phyloP scores from a whole-genome alignment of 2,113 vertebrate genomes.

The Gambusia affinis region DNA sequence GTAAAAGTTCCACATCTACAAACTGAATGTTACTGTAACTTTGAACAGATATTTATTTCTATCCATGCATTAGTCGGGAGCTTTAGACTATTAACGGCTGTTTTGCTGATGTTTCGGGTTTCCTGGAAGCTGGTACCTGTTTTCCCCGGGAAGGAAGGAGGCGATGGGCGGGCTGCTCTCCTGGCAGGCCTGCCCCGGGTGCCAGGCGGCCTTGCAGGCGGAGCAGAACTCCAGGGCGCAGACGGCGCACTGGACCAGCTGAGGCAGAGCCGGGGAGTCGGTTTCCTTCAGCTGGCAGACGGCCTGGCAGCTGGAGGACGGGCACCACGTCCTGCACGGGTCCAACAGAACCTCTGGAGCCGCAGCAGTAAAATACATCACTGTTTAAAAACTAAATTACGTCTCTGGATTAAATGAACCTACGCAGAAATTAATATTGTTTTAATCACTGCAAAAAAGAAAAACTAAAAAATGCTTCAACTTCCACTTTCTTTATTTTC shows the following conservation, averaged over 20 bases:
- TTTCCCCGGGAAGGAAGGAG: conserved; percentile 92
- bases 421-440: too few species aligned
- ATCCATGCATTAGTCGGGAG: too few species aligned
- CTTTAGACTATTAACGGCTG: too few species aligned
- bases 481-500: too few species aligned
- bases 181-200: conserved; percentile 92
- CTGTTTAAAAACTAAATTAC: background rate
- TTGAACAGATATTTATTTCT: background rate
- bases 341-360: conserved; percentile 93
- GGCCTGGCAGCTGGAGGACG: conserved; percentile 93
- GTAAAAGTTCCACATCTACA: background rate
- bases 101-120: too few species aligned
- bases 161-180: conserved; percentile 89
- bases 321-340: conserved; percentile 98
- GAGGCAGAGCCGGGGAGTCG: conserved; percentile 84
- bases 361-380: background rate
- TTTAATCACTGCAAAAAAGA: too few species aligned
- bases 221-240: conserved; percentile 96
- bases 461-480: too few species aligned
- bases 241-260: conserved; percentile 90
- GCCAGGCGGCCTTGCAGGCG: conserved; percentile 94
- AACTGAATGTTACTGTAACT: too few species aligned
- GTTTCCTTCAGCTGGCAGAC: conserved; percentile 94
- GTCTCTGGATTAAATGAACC: too few species aligned
- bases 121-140: conserved; percentile 81